These are phyloP conservation scores for Zapornia atra DNA, from an alignment of 2,113 vertebrate species.

Conservation along the genomic window DNA sequence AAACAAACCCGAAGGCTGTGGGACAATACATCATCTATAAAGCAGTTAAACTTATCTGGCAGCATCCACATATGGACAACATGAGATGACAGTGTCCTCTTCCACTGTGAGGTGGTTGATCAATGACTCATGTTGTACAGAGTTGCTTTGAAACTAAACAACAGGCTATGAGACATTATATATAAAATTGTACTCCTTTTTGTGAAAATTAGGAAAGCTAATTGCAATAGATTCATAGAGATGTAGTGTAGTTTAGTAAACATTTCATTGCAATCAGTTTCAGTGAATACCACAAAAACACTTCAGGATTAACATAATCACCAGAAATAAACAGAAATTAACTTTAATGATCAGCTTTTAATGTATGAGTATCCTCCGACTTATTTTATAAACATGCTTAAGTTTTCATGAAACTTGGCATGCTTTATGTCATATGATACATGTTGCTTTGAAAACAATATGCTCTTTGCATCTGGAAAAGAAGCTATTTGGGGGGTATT, in stretches of 20 bases:
- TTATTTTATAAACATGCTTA: constrained; percentile 4
- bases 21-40: background rate
- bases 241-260: background rate
- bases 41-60: background rate
- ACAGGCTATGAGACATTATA: background rate
- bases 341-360: constrained; percentile 7
- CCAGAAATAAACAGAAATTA: constrained; percentile 22
- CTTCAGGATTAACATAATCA: constrained; percentile 1
- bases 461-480: background rate
- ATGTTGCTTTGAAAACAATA: constrained; percentile 15
- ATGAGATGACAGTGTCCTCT: background rate
- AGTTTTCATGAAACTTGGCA: constrained; percentile 15
- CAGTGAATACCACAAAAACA: background rate
- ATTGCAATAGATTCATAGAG: background rate
- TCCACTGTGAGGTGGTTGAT: background rate
- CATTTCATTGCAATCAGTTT: background rate
- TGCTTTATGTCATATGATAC: background rate
- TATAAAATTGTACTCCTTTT: background rate
- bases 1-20: background rate
- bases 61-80: background rate
- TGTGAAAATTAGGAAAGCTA: background rate
- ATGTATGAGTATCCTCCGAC: background rate
- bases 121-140: background rate
- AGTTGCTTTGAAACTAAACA: background rate
- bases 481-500: background rate